phyloP scores from a whole-genome alignment of 2,888 invertebrate genomes.

The Athalia rosae region DNA sequence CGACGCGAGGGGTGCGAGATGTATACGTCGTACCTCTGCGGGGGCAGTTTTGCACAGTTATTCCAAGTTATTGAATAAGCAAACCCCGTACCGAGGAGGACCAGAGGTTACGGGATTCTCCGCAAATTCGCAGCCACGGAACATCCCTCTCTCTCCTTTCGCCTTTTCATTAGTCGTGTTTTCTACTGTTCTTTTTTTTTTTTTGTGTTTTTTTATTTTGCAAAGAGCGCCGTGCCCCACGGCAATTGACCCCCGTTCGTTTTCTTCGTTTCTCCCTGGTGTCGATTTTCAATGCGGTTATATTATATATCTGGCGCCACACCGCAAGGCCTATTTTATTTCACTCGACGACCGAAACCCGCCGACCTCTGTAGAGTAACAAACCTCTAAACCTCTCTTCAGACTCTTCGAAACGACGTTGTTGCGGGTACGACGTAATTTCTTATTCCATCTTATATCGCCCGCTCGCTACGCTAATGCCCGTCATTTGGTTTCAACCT shows the following conservation, averaged over 20 bases:
- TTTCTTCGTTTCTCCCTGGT: background rate
- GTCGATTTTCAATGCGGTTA: background rate
- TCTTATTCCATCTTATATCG: too few relatives aligned
- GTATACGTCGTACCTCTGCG: background rate
- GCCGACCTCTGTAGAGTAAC: too few relatives aligned
- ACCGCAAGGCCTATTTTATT: too few relatives aligned
- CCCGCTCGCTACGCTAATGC: too few relatives aligned
- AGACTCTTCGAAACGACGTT: too few relatives aligned
- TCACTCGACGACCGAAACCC: too few relatives aligned
- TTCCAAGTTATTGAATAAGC: slow-evolving; percentile 39
- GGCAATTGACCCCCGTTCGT: slow-evolving; percentile 2
- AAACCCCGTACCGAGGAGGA: background rate
- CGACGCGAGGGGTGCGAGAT: background rate
- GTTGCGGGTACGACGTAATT: too few relatives aligned
- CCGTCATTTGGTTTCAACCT: too few relatives aligned
- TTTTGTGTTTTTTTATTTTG: too few relatives aligned
- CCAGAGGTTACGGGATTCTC: background rate
- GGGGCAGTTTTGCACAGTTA: slow-evolving; percentile 39
- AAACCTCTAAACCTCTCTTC: too few relatives aligned
- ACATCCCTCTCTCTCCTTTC: background rate
- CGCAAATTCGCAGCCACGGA: background rate
- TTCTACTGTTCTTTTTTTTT: background rate
- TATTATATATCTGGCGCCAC: too few relatives aligned
- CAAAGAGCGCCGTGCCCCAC: slow-evolving; percentile 10
- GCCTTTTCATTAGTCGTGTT: background rate